These are phyloP conservation scores for Austrolebias charrua DNA, from an alignment of 2,797 vertebrate genomes.

Conservation along the genomic window DNA sequence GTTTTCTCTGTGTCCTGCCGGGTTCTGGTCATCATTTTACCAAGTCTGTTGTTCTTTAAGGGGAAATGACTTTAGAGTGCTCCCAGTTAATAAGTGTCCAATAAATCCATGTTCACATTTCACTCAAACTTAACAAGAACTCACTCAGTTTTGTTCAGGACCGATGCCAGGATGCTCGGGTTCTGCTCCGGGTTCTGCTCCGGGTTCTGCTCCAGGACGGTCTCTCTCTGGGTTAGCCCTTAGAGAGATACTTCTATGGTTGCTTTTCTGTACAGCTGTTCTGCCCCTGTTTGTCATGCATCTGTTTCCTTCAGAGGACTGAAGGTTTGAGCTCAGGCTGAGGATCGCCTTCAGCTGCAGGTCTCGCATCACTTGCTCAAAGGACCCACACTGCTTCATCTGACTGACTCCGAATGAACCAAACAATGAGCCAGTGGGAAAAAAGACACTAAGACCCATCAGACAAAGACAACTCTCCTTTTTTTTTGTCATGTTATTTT, in stretches of 20 bases:
- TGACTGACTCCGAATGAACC: conserved; percentile 41
- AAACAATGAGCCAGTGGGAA: conserved; percentile 19
- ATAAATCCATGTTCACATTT: too few species aligned
- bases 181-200: conserved; percentile 18
- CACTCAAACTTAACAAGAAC: too few species aligned
- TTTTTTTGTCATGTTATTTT: conserved; percentile 1
- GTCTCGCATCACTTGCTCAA: conserved; percentile 39
- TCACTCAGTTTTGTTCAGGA: neutral
- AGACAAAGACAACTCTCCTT: conserved; percentile 10
- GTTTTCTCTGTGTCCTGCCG: conserved; percentile 22
- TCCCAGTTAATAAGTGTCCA: neutral
- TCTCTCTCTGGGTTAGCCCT: conserved; percentile 58
- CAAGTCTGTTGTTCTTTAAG: neutral
- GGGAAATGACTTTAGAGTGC: neutral
- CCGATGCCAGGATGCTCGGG: conserved; percentile 19
- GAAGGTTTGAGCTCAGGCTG: conserved; percentile 45
- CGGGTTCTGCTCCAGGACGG: too few species aligned
- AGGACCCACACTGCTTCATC: conserved; percentile 44
- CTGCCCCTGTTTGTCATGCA: neutral
- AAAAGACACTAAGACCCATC: conserved; percentile 22
- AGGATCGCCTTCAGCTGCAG: conserved; percentile 38
- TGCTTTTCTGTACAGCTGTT: conserved; percentile 50
- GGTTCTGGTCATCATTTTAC: neutral
- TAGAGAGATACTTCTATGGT: conserved; percentile 37
- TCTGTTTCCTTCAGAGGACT: conserved; percentile 31